Evolutionary conservation across 2,888 invertebrate species (phyloP), one percentile per base, ranked within the genome.

Genomic region (Epiblema foenella): DNA sequence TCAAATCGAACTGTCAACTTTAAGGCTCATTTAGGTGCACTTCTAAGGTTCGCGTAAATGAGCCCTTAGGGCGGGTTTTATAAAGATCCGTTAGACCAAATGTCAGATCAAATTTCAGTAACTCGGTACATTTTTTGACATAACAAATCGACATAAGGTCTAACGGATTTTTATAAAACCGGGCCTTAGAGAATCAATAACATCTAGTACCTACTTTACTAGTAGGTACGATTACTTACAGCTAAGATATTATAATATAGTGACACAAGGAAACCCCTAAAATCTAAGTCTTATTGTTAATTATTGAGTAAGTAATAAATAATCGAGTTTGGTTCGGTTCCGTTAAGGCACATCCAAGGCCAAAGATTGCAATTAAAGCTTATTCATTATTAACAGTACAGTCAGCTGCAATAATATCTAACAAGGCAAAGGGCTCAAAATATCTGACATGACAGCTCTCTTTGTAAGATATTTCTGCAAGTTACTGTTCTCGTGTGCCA

Each of bases 261-360:
- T 42, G n/a, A 42, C n/a, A 10, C 24, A 10, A n/a, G 29, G n/a
- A 59, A 29, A n/a, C 10, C 18, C 58, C 15, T 46, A 20, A 17
- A 63, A 67, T 59, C 42, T 51, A 49, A 18, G 39, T 11, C 57
- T 58, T 58, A 68, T 37, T 15, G 15, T 18, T 70, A 70, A 58
- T 56, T 70, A 58, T 57, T 58, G 10, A 68, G 74, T 74, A 76
- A 60, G 72, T 67, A 72, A 75, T 75, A 75, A 78, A 75, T 74
- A 88, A 85, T 88, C 82, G 76, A 89, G 91, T 93, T 93, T 93
- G 93, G 93, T 93, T 90, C 88, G 78, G 91, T 91, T 91, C 82
- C 87, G 76, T 83, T 89, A 91, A 91, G 92, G 93, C 93, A 93
- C 92, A 77, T 81, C 68, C 76, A 85, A 90, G 90, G 91, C 91